Base-by-base conservation (phyloP, 2,888 invertebrate genomes). In the Diadegma fenestrale region DNA sequence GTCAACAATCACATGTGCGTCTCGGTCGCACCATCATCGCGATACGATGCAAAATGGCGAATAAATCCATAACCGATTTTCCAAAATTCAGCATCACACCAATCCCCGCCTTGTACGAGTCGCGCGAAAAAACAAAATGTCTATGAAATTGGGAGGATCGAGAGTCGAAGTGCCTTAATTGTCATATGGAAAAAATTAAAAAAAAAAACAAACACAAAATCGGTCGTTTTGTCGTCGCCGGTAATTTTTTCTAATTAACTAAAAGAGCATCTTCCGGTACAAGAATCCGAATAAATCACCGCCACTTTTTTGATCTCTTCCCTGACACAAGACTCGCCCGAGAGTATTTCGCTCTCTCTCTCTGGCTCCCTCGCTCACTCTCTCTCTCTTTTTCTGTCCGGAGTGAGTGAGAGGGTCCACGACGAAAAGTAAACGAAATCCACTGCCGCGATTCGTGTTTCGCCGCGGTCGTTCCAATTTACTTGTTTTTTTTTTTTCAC, bases 291-390 rank as follows among this genome's bases (percentile, higher is more conserved):
- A 66, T 54, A 54, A 69, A 43, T 64, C 69, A 78, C 80, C 80
- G 87, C 84, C 82, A 82, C 83, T 83, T 83, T 58, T 86, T 85
- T 85, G 87, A 88, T 88, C 88, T 87, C 88, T 76, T 54, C 48
- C 64, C 79, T 85, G 58, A 77, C 64, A 63, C 81, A 78, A 80
- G 54, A 82, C 68, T 82, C 83, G 72, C 41, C 73, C 51, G 54
- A 63, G 68, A 22, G 33, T 61, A 26, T 26, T 26, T 33, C 51
- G 22, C 58, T 41, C 73, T 77, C 58, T 41, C 73, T 77, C 68
- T 22, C 66, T 12, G 33, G 33, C 33, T 33, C 33, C 33, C 33
- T 33, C 33, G 33, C 41, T 19, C 71, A 54, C 51, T 30, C 80
- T n/a, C 73, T 26, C 43, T 77, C 58, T 22, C 80, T 19, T 64